Evolutionary conservation across 2,113 vertebrate genomes (phyloP), one percentile per base, ranked within the genome.

Genomic region (Myocastor coypus): DNA sequence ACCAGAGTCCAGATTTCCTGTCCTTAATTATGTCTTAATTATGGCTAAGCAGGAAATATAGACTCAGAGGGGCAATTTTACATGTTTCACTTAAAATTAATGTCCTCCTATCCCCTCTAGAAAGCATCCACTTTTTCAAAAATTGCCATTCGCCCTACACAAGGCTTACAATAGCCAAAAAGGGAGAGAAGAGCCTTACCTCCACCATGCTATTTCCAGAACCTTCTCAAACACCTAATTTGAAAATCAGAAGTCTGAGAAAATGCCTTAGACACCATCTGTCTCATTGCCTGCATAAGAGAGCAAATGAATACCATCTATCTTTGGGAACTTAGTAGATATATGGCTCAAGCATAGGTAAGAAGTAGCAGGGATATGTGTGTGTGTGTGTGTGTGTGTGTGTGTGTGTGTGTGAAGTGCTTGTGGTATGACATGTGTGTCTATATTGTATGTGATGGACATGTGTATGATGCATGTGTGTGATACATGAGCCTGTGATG

Each of bases 211-310:
- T 57, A 83, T 81, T 85, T 82, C 57, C 71, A 94, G 83, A 94
- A 92, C 10, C n/a, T 82, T 91, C 24, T 89, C 24, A 73, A 82
- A 37, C 7, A 80, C 50, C 55, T 88, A 8, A 71, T 80, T 93
- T 87, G 50, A 95, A 69, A 92, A 77, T 34, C 61, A 87, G 7
- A 95, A 89, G 16, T 32, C 5, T 55, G 8, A 89, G 30, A 82
- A 92, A 73, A 84, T 91, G 20, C 40, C 34, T 92, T 20, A 20
- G 4, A 73, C 10, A 75, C 10, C 20, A 86, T 4, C 73, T 11
- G 9, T 71, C 86, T 93, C 19, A 40, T 90, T 59, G 34, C 17
- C 50, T 68, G 20, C 4, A 55, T 46, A 77, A 78, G n/a, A 34
- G 12, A 87, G 42, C 94, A 80, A 30, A 0, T 37, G n/a, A 90